phyloP scores from a whole-genome alignment of 2,113 vertebrate genomes.

The Prinia subflava region DNA sequence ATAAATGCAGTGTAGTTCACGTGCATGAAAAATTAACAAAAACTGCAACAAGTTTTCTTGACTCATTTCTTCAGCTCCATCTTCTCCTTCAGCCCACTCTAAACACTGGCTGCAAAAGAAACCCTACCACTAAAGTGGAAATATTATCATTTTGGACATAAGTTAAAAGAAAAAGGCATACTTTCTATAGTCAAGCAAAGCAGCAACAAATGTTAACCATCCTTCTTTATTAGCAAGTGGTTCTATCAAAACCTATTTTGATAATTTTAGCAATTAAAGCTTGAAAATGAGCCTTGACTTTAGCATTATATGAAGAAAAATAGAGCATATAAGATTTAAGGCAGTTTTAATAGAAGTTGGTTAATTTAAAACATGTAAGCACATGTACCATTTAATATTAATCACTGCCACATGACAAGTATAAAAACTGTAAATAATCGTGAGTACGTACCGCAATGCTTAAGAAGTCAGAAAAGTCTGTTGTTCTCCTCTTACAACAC shows the following conservation, averaged over 20 bases:
- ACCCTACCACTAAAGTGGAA: not conserved
- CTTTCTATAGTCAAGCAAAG: not conserved
- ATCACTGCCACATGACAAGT: not conserved
- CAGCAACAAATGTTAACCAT: not conserved
- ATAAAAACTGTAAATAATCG: not conserved
- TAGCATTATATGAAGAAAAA: not conserved
- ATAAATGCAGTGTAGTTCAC: not conserved
- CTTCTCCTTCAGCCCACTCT: not conserved
- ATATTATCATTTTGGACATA: not conserved
- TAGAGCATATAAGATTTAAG: not conserved
- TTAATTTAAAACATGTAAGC: not conserved
- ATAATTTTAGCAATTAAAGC: not conserved
- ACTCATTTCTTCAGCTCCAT: not conserved
- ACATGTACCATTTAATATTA: not conserved
- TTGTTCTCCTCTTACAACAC: constrained; percentile 95
- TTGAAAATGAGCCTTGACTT: not conserved
- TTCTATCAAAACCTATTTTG: not conserved
- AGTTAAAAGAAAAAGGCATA: not conserved
- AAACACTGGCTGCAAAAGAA: not conserved
- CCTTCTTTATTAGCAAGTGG: not conserved
- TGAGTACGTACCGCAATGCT: constrained; percentile 87
- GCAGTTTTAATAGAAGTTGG: not conserved
- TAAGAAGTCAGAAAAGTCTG: constrained; percentile 97
- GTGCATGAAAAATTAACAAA: not conserved
- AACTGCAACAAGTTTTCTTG: not conserved